Base-by-base conservation (phyloP, 2,797 vertebrate species). In the Gephyroberyx darwinii region DNA sequence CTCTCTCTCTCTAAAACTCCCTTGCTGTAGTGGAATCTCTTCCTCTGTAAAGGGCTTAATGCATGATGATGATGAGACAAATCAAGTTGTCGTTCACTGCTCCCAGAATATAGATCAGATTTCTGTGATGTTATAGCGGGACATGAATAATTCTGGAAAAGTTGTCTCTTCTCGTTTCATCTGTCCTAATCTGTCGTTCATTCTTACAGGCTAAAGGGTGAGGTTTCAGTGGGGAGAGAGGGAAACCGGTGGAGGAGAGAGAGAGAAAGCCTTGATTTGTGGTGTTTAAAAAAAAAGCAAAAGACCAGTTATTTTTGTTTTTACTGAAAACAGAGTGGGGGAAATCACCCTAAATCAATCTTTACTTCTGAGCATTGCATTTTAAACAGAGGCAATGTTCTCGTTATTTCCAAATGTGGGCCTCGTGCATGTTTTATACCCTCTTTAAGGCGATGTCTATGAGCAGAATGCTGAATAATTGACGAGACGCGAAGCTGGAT, bases 381-480 rank as follows among this genome's bases (percentile, higher is more conserved):
- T 90, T 91, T 88, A 88, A 90, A 88, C 45, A 78, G 62, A 79
- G 86, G 73, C 84, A 75, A 81, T 85, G 83, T 80, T 88, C 87
- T 89, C 55, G 81, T 90, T 92, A 90, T 90, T 89, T 89, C 77
- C 77, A 89, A 92, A 91, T 88, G 89, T 90, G 81, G 84, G 83
- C 65, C 86, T 88, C 8, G 70, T 88, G 85, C 88, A 88, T 90
- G 85, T 91, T 92, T 92, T 77, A 91, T 91, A 81, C 50, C 65
- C 53, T 89, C 85, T 92, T 91, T 93, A 91, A 88, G 86, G 86
- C 77, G 58, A 91, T 84, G 87, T 90, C 89, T 89, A 88, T 85
- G 92, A 91, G 89, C 89, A 83, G 85, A 89, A 84, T 84, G 68
- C 37, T 94, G 82, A 93, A 94, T 94, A 92, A 93, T 94, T 93